These are phyloP conservation scores for Channa argus DNA, from an alignment of 2,113 vertebrate species.

Conservation along the genomic window DNA sequence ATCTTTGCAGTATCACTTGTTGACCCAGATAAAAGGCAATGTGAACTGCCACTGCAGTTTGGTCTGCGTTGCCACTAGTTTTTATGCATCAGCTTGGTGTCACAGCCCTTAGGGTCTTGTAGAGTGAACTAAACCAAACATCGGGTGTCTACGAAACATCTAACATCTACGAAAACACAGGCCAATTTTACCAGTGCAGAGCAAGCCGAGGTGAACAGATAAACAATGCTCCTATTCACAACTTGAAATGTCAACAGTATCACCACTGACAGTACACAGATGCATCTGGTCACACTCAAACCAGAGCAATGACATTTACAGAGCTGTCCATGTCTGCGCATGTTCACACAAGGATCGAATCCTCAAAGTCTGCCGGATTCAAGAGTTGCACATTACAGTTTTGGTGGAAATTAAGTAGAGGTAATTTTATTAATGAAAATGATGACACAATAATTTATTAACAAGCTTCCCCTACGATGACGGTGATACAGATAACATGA, in stretches of 20 bases:
- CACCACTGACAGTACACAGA: slow-evolving; percentile 54
- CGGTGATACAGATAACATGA: not conserved
- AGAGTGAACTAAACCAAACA: slow-evolving; percentile 33
- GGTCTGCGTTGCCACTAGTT: no score
- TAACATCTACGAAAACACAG: slow-evolving; percentile 29
- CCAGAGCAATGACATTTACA: slow-evolving; percentile 61
- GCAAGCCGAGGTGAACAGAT: slow-evolving; percentile 42
- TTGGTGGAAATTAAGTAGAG: not conserved
- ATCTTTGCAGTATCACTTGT: no score
- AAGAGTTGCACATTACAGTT: not conserved
- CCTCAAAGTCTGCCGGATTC: not conserved
- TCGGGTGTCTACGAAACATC: not conserved
- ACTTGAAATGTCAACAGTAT: slow-evolving; percentile 67
- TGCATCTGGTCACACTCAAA: slow-evolving; percentile 60
- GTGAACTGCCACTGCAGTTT: no score
- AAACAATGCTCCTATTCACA: slow-evolving; percentile 62
- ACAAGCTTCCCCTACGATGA: not conserved
- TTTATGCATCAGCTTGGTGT: no score
- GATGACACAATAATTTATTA: not conserved
- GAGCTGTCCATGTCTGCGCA: slow-evolving; percentile 16
- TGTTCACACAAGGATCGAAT: not conserved
- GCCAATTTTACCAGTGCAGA: slow-evolving; percentile 37
- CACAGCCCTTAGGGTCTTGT: not conserved
- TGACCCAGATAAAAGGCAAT: no score
- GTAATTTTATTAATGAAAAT: not conserved